phyloP scores from a whole-genome alignment of 2,888 invertebrate genomes.

The Synanthedon andrenaeformis region DNA sequence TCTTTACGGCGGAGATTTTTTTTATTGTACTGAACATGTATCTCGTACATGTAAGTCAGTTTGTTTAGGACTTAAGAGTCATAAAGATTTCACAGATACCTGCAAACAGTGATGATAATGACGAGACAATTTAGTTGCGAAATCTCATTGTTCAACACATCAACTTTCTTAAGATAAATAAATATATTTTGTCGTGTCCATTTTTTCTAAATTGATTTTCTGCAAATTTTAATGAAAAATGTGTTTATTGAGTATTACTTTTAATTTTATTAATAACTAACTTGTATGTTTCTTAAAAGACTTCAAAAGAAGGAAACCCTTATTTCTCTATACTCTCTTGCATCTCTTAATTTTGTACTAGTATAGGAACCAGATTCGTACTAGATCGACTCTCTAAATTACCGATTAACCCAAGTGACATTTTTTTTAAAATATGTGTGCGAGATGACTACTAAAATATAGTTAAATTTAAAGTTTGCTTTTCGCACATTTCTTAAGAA shows the following conservation, averaged over 20 bases:
- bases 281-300: not conserved
- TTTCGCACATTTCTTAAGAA: too few species aligned
- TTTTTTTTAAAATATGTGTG: too few species aligned
- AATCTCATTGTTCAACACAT: slow-evolving; percentile 25
- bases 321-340: too few species aligned
- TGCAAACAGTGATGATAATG: slow-evolving; percentile 16
- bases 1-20: too few species aligned
- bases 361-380: too few species aligned
- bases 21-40: not conserved
- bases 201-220: not conserved
- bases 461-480: too few species aligned
- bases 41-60: not conserved
- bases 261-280: not conserved
- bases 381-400: too few species aligned
- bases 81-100: slow-evolving; percentile 17
- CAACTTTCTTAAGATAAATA: not conserved
- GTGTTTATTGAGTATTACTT: not conserved
- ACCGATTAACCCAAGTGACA: too few species aligned
- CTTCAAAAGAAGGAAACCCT: too few species aligned
- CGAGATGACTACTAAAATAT: too few species aligned
- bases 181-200: not conserved
- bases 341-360: too few species aligned
- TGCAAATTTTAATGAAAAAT: not conserved
- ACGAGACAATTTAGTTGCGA: slow-evolving; percentile 19
- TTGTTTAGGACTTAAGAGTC: slow-evolving; percentile 1